These are phyloP conservation scores for Glyptemys insculpta DNA, from an alignment of 2,797 vertebrate species.

Conservation along the genomic window DNA sequence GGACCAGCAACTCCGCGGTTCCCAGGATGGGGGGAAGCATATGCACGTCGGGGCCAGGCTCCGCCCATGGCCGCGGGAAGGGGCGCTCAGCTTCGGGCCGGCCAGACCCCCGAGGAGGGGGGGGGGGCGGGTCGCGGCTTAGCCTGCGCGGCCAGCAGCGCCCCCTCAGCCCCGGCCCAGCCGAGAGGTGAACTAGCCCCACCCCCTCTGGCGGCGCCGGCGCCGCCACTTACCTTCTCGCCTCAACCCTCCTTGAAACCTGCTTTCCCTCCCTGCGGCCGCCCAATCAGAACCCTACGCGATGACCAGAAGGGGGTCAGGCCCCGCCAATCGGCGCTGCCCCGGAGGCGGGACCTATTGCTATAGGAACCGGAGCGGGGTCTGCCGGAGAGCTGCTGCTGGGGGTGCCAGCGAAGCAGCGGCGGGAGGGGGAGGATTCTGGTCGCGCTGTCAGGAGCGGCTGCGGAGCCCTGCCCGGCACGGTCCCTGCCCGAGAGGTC, in stretches of 20 bases:
- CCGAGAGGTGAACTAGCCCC: background rate
- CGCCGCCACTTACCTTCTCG: constrained; percentile 43
- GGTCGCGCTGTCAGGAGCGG: background rate
- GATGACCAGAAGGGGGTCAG: background rate
- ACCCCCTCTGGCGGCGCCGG: background rate
- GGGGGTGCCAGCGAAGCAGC: background rate
- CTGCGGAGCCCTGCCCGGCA: background rate
- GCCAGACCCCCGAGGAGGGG: too few species aligned
- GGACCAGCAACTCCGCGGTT: background rate
- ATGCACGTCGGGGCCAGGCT: background rate
- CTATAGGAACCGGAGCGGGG: constrained; percentile 52
- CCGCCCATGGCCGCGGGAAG: background rate
- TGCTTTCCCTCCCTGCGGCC: rapidly evolving
- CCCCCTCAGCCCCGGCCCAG: background rate
- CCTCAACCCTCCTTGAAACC: rapidly evolving
- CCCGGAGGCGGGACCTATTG: constrained; percentile 26
- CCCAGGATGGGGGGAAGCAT: background rate
- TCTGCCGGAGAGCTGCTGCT: background rate
- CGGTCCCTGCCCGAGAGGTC: background rate
- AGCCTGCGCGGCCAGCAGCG: too few species aligned
- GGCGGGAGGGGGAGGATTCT: background rate
- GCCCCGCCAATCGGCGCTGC: constrained; percentile 20
- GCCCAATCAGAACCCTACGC: constrained; percentile 57
- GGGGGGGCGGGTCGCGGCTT: background rate
- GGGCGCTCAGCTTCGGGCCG: too few species aligned